Conservation (phyloP, 2,888 invertebrate species). For the Plagodis pulveraria region DNA sequence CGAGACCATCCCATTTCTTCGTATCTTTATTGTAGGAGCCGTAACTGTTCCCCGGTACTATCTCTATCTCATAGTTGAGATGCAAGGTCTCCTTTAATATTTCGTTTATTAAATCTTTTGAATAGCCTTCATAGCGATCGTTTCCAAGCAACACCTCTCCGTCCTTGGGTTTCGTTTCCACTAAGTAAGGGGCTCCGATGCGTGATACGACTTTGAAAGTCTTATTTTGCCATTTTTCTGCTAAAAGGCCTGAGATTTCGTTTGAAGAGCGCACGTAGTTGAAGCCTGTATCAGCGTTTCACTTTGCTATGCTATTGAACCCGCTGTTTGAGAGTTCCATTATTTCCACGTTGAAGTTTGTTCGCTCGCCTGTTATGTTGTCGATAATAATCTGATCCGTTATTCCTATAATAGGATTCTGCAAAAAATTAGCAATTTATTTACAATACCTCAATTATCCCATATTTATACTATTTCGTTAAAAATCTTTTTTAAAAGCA, state of each 20-base stretch:
- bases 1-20: conserved; percentile 92
- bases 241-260: conserved; percentile 68
- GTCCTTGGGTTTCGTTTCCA: conserved; percentile 81
- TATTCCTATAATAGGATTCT: conserved; percentile 85
- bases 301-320: conserved; percentile 83
- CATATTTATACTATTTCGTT: too few relatives aligned
- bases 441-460: too few relatives aligned
- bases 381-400: conserved; percentile 88
- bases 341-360: conserved; percentile 86
- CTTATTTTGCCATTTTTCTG: conserved; percentile 86
- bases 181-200: conserved; percentile 90
- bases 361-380: conserved; percentile 86
- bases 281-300: conserved; percentile 69
- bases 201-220: conserved; percentile 90
- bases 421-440: conserved; percentile 39
- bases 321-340: conserved; percentile 86
- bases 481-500: too few relatives aligned
- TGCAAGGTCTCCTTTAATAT: conserved; percentile 88
- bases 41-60: conserved; percentile 89
- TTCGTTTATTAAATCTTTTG: conserved; percentile 94
- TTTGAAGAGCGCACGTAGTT: conserved; percentile 62
- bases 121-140: conserved; percentile 94
- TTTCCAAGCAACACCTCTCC: conserved; percentile 88
- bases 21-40: conserved; percentile 89
- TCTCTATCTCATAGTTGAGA: conserved; percentile 89